phyloP scores from a whole-genome alignment of 1,140 invertebrate species.

The Xylocopa sonorina region DNA sequence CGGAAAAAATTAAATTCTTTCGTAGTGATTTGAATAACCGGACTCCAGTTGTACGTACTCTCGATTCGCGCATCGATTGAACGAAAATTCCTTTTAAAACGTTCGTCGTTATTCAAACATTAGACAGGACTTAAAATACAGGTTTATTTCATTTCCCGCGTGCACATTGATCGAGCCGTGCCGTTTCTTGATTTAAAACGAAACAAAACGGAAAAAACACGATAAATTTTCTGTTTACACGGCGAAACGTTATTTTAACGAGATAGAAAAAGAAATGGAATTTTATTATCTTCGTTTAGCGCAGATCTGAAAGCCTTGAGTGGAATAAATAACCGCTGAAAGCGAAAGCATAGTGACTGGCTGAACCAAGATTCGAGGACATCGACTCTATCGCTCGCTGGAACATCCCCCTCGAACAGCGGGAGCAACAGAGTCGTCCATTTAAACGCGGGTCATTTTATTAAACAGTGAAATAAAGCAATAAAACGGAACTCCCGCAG shows the following conservation, averaged over 20 bases:
- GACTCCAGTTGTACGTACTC: neutral
- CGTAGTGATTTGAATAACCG: neutral
- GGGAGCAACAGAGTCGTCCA: neutral
- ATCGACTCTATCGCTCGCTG: too few species aligned
- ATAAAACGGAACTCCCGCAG: constrained; percentile 1
- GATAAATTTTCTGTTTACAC: neutral
- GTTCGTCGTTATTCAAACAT: neutral
- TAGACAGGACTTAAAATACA: neutral
- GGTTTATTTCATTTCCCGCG: neutral
- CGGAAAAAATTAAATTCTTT: constrained; percentile 25
- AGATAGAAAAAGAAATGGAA: too few species aligned
- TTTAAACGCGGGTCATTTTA: neutral
- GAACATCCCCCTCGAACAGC: too few species aligned
- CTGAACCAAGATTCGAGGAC: neutral
- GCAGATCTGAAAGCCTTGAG: too few species aligned
- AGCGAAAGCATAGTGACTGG: too few species aligned
- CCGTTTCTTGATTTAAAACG: neutral
- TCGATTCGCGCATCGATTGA: neutral
- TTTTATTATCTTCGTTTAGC: too few species aligned
- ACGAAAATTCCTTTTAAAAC: neutral
- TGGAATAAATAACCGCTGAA: too few species aligned
- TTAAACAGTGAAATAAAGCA: neutral
- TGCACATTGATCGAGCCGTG: too few species aligned
- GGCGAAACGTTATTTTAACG: too few species aligned
- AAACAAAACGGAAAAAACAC: too few species aligned